phyloP scores from a whole-genome alignment of 2,888 invertebrate genomes.

The Ceraclea dissimilis region DNA sequence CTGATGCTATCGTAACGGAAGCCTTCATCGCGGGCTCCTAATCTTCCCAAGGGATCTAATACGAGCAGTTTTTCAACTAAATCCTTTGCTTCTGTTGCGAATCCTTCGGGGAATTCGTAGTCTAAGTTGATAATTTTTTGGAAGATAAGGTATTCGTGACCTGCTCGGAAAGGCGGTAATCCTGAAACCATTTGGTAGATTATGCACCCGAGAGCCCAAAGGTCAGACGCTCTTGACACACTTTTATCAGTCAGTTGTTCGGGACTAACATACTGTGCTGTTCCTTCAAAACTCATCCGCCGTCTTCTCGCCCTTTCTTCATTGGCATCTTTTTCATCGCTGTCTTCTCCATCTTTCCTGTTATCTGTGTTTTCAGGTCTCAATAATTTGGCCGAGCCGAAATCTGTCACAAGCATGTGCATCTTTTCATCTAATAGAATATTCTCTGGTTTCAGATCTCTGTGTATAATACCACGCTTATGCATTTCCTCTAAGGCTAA shows the following conservation, averaged over 20 bases:
- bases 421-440: constrained; percentile 90
- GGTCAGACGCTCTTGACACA: constrained; percentile 73
- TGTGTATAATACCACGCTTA: constrained; percentile 80
- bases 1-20: constrained; percentile 74
- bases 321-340: constrained; percentile 31
- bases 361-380: constrained; percentile 32
- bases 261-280: constrained; percentile 97
- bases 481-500: constrained; percentile 89
- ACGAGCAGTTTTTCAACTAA: constrained; percentile 81
- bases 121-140: constrained; percentile 88
- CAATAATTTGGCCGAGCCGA: constrained; percentile 90
- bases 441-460: constrained; percentile 98
- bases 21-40: constrained; percentile 71
- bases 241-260: constrained; percentile 82
- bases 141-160: constrained; percentile 92
- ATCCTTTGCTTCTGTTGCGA: constrained; percentile 78
- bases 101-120: constrained; percentile 89
- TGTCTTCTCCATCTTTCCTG: constrained; percentile 25
- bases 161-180: constrained; percentile 82
- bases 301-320: constrained; percentile 46
- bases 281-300: constrained; percentile 90
- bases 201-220: constrained; percentile 97
- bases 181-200: constrained; percentile 96
- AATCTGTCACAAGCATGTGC: constrained; percentile 95
- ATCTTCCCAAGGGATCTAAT: constrained; percentile 67